phyloP scores from a whole-genome alignment of 2,113 vertebrate genomes.

The Rousettus leschenaultii region DNA sequence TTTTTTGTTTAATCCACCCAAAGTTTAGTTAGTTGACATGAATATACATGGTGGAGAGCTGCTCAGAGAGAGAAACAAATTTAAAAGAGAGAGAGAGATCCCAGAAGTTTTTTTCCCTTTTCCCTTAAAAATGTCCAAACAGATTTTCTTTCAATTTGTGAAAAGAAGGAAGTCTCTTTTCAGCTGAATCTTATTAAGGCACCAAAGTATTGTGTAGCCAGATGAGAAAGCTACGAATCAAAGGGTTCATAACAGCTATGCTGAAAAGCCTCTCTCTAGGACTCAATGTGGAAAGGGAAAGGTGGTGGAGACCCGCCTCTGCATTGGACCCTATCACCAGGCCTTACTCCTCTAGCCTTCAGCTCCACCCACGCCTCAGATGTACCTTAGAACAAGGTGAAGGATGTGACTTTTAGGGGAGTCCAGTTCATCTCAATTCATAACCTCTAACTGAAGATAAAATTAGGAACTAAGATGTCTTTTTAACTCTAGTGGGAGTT shows the following conservation, averaged over 20 bases:
- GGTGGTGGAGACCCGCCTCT: conserved; percentile 55
- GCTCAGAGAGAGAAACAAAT: conserved; percentile 12
- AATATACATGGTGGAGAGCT: neutral
- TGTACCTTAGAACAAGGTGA: conserved; percentile 61
- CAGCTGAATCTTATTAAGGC: conserved; percentile 74
- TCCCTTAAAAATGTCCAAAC: conserved; percentile 68
- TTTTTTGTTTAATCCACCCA: neutral
- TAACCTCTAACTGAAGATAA: conserved; percentile 38
- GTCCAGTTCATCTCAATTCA: conserved; percentile 54
- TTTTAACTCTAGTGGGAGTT: conserved; percentile 49
- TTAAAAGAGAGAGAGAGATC: neutral
- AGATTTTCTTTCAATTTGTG: conserved; percentile 71
- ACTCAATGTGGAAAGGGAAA: conserved; percentile 25
- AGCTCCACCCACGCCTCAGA: conserved; percentile 61
- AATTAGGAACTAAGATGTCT: conserved; percentile 41
- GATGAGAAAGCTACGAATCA: conserved; percentile 70
- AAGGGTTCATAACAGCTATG: conserved; percentile 59
- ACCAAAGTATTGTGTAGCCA: conserved; percentile 59
- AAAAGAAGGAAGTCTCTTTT: conserved; percentile 71
- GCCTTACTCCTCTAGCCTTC: conserved; percentile 23
- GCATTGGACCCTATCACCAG: neutral
- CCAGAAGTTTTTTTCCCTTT: conserved; percentile 34
- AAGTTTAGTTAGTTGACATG: neutral
- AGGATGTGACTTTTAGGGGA: conserved; percentile 45
- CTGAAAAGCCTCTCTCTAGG: conserved; percentile 46